These are phyloP conservation scores for Clarias platycephalus DNA, from an alignment of 2,797 vertebrate species.

Conservation along the genomic window DNA sequence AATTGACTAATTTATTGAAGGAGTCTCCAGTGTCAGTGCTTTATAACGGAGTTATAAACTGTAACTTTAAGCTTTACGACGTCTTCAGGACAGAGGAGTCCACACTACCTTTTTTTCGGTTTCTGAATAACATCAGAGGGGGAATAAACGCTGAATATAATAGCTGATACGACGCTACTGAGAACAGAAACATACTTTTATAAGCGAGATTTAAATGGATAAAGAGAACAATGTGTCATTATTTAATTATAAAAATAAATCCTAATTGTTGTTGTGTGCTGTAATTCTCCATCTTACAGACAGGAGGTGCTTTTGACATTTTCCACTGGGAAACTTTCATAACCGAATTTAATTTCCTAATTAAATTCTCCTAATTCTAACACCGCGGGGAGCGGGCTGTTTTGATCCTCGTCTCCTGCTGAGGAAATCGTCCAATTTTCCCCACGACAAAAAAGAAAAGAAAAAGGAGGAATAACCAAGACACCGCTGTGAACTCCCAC, in stretches of 20 bases:
- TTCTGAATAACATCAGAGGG: background rate
- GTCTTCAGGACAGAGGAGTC: background rate
- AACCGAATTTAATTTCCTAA: background rate
- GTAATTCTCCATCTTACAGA: background rate
- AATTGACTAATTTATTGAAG: no score
- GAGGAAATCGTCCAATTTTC: background rate
- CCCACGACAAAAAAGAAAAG: background rate
- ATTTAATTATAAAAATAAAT: no score
- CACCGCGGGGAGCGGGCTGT: background rate
- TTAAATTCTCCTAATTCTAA: background rate
- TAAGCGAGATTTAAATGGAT: background rate
- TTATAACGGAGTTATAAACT: background rate
- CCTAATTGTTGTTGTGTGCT: no score
- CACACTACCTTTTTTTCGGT: background rate
- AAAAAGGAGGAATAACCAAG: background rate
- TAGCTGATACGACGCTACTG: background rate
- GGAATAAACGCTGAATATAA: no score
- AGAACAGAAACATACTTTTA: background rate
- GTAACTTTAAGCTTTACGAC: background rate
- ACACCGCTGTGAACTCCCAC: no score
- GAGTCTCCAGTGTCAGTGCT: no score
- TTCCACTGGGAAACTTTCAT: background rate
- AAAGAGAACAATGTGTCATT: background rate
- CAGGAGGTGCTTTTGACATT: background rate
- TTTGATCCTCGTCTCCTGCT: constrained; percentile 9